phyloP scores from a whole-genome alignment of 2,888 invertebrate species.

The Sepioteuthis lessoniana region DNA sequence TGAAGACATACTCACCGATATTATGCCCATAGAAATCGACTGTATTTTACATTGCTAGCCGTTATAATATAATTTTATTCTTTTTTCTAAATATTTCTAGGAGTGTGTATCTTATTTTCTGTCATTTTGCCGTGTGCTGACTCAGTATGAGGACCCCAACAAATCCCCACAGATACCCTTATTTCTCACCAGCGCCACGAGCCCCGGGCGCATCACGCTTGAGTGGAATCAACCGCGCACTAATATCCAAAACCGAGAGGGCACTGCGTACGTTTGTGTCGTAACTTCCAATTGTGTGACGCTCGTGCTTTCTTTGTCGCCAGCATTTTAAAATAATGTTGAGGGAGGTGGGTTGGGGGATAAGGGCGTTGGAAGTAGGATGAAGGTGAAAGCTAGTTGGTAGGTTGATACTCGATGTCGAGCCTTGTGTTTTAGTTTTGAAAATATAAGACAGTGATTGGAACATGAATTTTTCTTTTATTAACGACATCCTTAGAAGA shows the following conservation, averaged over 20 bases:
- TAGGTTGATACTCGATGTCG: neutral
- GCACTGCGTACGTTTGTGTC: neutral
- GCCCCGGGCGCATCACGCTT: neutral
- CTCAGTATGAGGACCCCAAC: neutral
- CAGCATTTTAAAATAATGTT: neutral
- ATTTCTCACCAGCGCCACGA: neutral
- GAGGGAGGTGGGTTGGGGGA: neutral
- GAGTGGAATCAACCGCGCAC: neutral
- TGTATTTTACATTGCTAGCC: neutral
- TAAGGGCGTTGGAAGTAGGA: neutral
- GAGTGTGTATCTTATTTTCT: neutral
- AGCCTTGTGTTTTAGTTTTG: neutral
- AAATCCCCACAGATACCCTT: neutral
- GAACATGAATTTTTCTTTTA: neutral
- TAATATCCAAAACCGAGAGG: neutral
- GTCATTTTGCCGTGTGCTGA: neutral
- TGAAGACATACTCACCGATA: neutral
- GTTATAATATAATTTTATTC: neutral
- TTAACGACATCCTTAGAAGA: too few relatives aligned
- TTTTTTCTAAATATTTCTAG: neutral
- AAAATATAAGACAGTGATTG: neutral
- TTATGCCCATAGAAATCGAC: neutral
- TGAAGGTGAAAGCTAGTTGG: neutral
- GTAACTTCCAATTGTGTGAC: neutral
- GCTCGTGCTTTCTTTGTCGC: neutral